phyloP scores from a whole-genome alignment of 2,888 invertebrate species.

The Aphodius granarius region DNA sequence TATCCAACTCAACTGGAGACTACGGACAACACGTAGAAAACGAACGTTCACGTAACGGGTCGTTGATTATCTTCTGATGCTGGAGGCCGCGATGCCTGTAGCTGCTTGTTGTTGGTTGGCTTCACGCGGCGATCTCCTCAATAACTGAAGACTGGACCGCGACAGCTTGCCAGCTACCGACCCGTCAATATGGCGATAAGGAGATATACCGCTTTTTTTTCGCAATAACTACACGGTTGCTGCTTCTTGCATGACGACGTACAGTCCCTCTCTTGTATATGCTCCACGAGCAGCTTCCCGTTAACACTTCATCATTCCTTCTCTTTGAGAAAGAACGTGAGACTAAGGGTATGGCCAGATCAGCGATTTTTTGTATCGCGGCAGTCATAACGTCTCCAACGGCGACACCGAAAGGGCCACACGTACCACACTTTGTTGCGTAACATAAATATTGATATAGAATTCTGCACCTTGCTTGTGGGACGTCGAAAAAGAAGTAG shows the following conservation, averaged over 20 bases:
- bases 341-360: too few relatives aligned
- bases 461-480: too few relatives aligned
- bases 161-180: background rate
- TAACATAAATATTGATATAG: too few relatives aligned
- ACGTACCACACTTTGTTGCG: too few relatives aligned
- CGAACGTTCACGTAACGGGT: slow-evolving; percentile 14
- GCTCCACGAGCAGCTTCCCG: background rate
- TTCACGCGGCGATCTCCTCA: background rate
- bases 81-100: background rate
- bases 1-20: background rate
- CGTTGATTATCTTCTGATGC: background rate
- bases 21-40: background rate
- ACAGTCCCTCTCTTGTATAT: background rate
- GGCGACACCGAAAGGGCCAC: too few relatives aligned
- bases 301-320: background rate
- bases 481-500: too few relatives aligned
- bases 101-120: background rate
- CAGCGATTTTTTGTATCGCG: too few relatives aligned
- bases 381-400: too few relatives aligned
- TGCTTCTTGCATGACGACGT: background rate
- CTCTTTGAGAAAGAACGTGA: too few relatives aligned
- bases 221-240: background rate
- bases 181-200: slow-evolving; percentile 4
- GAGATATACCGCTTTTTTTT: background rate
- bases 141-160: background rate